phyloP scores from a whole-genome alignment of 2,113 vertebrate species.

The Neodon shergylaensis region DNA sequence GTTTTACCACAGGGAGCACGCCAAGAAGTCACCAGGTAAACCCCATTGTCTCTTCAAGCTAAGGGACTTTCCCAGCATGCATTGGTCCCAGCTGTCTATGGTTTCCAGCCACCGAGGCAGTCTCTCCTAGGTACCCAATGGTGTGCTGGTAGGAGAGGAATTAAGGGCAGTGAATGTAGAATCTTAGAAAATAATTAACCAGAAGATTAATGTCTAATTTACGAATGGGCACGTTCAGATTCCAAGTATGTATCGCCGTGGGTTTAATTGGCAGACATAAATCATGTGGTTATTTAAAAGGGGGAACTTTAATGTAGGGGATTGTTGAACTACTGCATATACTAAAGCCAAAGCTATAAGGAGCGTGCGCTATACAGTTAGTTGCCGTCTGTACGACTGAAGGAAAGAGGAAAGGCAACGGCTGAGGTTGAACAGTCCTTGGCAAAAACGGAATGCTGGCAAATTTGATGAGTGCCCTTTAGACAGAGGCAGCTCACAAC shows the following conservation, averaged over 20 bases:
- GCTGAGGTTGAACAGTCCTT: not conserved
- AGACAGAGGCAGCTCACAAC: not conserved
- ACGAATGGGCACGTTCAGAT: not conserved
- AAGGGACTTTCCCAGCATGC: not conserved
- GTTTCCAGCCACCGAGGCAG: not conserved
- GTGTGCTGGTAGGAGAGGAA: not conserved
- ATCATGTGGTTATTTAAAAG: not conserved
- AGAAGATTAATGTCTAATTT: not conserved
- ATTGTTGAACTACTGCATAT: not conserved
- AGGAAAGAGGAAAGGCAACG: not conserved
- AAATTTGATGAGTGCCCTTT: not conserved
- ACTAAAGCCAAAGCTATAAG: not conserved
- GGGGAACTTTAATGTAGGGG: not conserved
- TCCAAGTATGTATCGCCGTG: not conserved
- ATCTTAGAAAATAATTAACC: not conserved
- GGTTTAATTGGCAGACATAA: conserved; percentile 36
- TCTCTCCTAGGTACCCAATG: not conserved
- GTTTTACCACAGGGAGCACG: not conserved
- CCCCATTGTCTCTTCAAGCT: not conserved
- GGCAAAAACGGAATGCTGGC: not conserved
- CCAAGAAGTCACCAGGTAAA: not conserved
- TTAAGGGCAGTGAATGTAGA: not conserved
- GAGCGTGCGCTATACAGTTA: not conserved
- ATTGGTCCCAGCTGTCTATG: not conserved
- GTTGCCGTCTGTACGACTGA: not conserved